Base-by-base conservation (phyloP, 2,888 invertebrate genomes). In the Pyrgus malvae region DNA sequence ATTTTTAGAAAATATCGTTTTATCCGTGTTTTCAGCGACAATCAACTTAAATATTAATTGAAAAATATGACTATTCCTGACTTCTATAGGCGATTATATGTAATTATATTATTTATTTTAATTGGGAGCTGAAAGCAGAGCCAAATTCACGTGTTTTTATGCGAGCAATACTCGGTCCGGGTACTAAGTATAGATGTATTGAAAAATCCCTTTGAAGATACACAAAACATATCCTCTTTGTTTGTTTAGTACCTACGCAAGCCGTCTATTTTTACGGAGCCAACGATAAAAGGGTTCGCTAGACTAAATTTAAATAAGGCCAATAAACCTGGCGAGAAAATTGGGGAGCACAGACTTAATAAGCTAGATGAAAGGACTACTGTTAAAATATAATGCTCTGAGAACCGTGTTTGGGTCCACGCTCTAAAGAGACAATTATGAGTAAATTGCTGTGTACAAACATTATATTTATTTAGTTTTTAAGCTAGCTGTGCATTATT, bases 261-360 rank as follows among this genome's bases (percentile, higher is more conserved):
- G 33, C 19, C 33, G 51, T 44, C 44, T 50, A 50, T 50, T 35
- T 50, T 51, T 44, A 37, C 17, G 33, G 42, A 14, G 6, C 31
- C 31, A 25, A 42, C 35, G 37, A 37, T 51, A 29, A 51, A 51
- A 51, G 44, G 51, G 51, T 51, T 51, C 37, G 51, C 8, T 44
- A 37, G 51, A 51, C 37, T 44, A 51, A 51, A 44, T 51, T 59
- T 55, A 59, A 57, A 60, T 57, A 51, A 45, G 37, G 49, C 14
- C 48, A 42, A 55, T 57, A 55, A 57, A 57, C 45, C 35, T 57
- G 16, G 29, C 57, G 46, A 54, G 55, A 58, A 58, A 42, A 48
- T 51, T 55, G 48, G 46, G 14, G 49, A 57, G 37, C 38, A 54
- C 41, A 51, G 48, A 25, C 45, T 48, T 57, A 54, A 57, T 27